phyloP scores from a whole-genome alignment of 2,797 vertebrate species.

The Gymnoscopelus microlampas region DNA sequence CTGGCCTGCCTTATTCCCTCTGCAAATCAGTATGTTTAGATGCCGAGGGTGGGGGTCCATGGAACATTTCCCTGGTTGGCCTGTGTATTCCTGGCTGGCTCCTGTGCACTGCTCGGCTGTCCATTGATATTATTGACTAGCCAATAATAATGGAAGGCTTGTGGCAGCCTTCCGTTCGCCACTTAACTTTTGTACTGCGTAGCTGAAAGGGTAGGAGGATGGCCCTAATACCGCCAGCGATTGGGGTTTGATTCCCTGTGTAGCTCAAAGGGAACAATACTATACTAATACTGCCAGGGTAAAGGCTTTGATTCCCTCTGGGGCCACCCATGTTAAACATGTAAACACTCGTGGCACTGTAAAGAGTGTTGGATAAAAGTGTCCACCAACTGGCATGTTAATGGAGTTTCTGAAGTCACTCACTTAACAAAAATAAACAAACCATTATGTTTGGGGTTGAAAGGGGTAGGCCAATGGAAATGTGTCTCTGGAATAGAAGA shows the following conservation, averaged over 20 bases:
- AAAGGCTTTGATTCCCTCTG: too few relatives aligned
- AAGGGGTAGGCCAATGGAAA: slow-evolving; percentile 15
- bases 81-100: too few relatives aligned
- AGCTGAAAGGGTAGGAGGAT: too few relatives aligned
- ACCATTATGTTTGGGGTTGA: not conserved
- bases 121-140: slow-evolving; percentile 1
- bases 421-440: not conserved
- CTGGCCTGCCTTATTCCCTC: slow-evolving; percentile 19
- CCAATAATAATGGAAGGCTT: not conserved
- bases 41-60: slow-evolving; percentile 14
- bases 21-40: slow-evolving; percentile 41
- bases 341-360: too few relatives aligned
- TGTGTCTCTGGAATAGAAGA: slow-evolving; percentile 25
- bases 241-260: too few relatives aligned
- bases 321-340: too few relatives aligned
- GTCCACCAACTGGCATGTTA: not conserved
- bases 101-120: not conserved
- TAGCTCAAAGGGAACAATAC: not conserved
- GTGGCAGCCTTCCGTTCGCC: not conserved
- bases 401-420: not conserved
- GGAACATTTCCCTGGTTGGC: slow-evolving; percentile 14
- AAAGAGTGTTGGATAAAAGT: too few relatives aligned
- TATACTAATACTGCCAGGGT: too few relatives aligned
- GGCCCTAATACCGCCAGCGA: too few relatives aligned
- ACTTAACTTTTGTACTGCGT: not conserved